Conservation (phyloP, 1,140 invertebrate genomes). For the Hydropsyche tenuis region DNA sequence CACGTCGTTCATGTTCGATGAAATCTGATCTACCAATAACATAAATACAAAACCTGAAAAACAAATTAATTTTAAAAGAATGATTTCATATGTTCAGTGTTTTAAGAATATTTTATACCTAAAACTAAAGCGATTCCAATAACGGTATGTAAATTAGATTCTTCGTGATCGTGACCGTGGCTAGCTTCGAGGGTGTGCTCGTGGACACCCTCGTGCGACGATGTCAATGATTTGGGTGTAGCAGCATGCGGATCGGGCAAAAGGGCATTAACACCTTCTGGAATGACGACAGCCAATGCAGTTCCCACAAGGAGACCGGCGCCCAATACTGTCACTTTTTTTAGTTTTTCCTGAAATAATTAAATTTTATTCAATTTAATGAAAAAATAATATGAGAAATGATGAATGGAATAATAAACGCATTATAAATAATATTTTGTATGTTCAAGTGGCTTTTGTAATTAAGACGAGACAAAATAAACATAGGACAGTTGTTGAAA, state of each 20-base stretch:
- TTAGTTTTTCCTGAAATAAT: conserved; percentile 86
- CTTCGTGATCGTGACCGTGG: conserved; percentile 53
- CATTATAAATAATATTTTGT: not conserved
- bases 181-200: conserved; percentile 54
- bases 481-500: too few species aligned
- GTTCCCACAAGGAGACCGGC: conserved; percentile 98
- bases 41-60: conserved; percentile 91
- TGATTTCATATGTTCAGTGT: not conserved
- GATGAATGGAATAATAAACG: too few species aligned
- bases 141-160: conserved; percentile 63
- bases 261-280: conserved; percentile 93
- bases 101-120: conserved; percentile 52
- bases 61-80: not conserved
- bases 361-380: too few species aligned
- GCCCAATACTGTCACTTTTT: conserved; percentile 92
- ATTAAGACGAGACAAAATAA: too few species aligned
- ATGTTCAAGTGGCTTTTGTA: not conserved
- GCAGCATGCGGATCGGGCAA: conserved; percentile 58
- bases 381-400: too few species aligned
- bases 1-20: conserved; percentile 70
- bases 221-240: conserved; percentile 45
- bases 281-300: conserved; percentile 96
- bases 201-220: not conserved
- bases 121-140: conserved; percentile 71
- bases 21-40: conserved; percentile 93